Base-by-base conservation (phyloP, 2,888 invertebrate genomes). In the Oeneis ivallda region DNA sequence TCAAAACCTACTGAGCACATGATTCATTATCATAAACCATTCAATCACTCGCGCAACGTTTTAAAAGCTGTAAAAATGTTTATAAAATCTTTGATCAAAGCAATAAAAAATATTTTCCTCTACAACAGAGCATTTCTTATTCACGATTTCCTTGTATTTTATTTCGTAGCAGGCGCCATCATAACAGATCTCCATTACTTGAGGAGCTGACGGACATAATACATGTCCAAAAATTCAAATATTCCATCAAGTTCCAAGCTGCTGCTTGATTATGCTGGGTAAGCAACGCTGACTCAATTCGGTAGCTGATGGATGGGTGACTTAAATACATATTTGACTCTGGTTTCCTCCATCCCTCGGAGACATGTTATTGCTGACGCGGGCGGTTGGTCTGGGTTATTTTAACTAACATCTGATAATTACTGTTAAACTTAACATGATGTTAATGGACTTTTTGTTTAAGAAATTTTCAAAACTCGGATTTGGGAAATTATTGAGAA, bases 121-220 rank as follows among this genome's bases (percentile, higher is more conserved):
- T 17, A 10, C 59, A 49, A 26, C 54, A 17, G 53, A 53, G 17
- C 15, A 50, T 43, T 56, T 43, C 17, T 26, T 54, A 17, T 62
- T 54, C 47, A 56, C n/a, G 47, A 62, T 62, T 62, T 62, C 62
- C 56, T 54, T 56, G 45, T 49, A 64, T 56, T 61, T 54, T 58
- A 59, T 47, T 62, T 66, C 52, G 39, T 17, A 13, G 54, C 54
- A 39, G 54, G 39, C 54, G 54, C 54, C 54, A 41, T 37, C 54
- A 41, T 37, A 11, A 19, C 19, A 17, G n/a, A 11, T 11, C 15
- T 45, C 8, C 15, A 15, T n/a, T 45, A 45, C 15, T 45, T 45
- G 1, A 45, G 9, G 45, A 45, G 15, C 45, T 45, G 45, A 8
- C 15, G 45, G 15, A 45, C 8, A 45, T 15, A 45, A 13, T 5